A percentile compares a stretch with the other conserved stretches of the same genome.
Evolutionary conservation across 2,113 vertebrate species (phyloP).

Genomic region (Mormyrus lacerda): DNA sequence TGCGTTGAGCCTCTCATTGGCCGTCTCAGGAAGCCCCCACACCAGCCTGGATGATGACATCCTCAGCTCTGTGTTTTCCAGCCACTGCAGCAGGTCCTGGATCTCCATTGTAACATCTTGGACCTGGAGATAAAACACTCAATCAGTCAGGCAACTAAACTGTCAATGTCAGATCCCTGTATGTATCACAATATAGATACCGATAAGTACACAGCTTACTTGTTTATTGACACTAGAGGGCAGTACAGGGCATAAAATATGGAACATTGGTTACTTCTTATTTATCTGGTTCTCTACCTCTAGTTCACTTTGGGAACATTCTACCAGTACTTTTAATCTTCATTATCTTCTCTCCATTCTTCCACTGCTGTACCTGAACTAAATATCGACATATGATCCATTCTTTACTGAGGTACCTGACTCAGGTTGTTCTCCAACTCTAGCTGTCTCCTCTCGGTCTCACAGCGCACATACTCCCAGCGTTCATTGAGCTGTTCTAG

Average conservation of each 20-base stretch:
- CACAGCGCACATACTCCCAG: constrained; percentile 74
- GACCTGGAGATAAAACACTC: constrained; percentile 51
- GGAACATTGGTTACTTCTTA: neutral
- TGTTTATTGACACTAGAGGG: constrained; percentile 7
- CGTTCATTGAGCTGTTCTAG: constrained; percentile 66
- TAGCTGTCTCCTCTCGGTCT: constrained; percentile 73
- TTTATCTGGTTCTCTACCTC: neutral
- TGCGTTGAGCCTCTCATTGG: constrained; percentile 59
- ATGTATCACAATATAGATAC: neutral
- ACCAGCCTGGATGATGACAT: constrained; percentile 64
- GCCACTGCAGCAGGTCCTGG: constrained; percentile 77
- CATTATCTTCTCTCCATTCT: neutral
- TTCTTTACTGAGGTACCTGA: constrained; percentile 56
- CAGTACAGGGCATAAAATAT: neutral
- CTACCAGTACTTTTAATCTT: neutral
- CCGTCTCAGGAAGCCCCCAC: constrained; percentile 70
- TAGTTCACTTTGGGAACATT: neutral
- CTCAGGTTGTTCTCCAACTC: constrained; percentile 77
- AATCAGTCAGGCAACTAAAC: neutral
- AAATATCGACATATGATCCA: neutral
- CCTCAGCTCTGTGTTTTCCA: constrained; percentile 75
- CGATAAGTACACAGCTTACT: neutral
- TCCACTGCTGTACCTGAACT: neutral
- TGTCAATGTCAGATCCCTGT: neutral
- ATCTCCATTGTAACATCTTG: constrained; percentile 79